Evolutionary conservation across 2,888 invertebrate species (phyloP).

Genomic region (Apamea crenata): DNA sequence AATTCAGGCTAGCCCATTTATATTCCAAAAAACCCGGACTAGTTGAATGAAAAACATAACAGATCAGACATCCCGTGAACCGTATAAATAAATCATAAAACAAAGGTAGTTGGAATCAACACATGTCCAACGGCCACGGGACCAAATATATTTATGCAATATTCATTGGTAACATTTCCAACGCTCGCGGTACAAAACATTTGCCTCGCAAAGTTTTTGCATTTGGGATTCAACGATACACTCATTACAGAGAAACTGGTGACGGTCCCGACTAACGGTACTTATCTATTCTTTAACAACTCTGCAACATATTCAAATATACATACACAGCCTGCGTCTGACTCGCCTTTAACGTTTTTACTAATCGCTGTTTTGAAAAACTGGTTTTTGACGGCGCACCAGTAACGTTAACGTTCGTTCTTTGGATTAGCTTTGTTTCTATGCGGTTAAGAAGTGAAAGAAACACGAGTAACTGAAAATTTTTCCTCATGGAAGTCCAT

Average conservation of each 20-base stretch:
- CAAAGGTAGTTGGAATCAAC: slow-evolving; percentile 50
- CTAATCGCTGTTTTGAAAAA: slow-evolving; percentile 64
- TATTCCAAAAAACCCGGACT: slow-evolving; percentile 32
- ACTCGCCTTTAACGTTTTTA: slow-evolving; percentile 65
- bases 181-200: slow-evolving; percentile 47
- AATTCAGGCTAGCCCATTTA: slow-evolving; percentile 13
- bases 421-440: slow-evolving; percentile 44
- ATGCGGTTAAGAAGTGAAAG: slow-evolving; percentile 36
- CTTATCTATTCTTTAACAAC: slow-evolving; percentile 70
- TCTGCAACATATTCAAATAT: slow-evolving; percentile 68
- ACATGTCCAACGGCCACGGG: slow-evolving; percentile 37
- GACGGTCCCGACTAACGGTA: slow-evolving; percentile 69
- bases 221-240: slow-evolving; percentile 65
- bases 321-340: slow-evolving; percentile 56
- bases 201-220: slow-evolving; percentile 64
- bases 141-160: slow-evolving; percentile 62
- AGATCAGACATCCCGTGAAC: slow-evolving; percentile 34
- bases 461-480: slow-evolving; percentile 11
- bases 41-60: slow-evolving; percentile 39
- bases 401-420: slow-evolving; percentile 49
- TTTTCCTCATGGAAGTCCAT: not conserved
- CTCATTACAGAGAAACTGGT: slow-evolving; percentile 68
- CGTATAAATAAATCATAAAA: slow-evolving; percentile 54
- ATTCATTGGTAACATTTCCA: slow-evolving; percentile 56
- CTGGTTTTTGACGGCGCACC: slow-evolving; percentile 62